Base-by-base conservation (phyloP, 2,113 vertebrate genomes). In the Ascaphus truei region DNA sequence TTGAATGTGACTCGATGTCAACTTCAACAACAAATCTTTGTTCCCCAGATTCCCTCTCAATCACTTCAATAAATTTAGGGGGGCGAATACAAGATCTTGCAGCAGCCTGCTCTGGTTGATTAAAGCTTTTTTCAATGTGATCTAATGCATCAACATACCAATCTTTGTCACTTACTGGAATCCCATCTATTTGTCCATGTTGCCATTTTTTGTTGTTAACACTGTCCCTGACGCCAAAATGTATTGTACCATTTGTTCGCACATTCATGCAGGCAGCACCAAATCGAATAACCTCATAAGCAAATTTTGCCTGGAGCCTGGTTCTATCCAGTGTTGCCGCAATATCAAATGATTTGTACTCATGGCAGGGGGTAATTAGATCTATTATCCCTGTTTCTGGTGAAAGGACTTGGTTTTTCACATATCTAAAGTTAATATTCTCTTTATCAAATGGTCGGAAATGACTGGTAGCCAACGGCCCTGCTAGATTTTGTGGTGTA, bases 231-330 rank as follows among this genome's bases (percentile, higher is more conserved):
- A 94, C 74, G 20, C 92, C 92, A 71, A 93, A 92, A 57, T 93
- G 89, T 74, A 94, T 93, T 62, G 91, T 94, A 1, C 92, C 92
- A 2, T 94, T 94, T 55, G 91, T 85, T 10, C 92, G 81, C 15
- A 89, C 76, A 2, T 94, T 94, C 81, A 94, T 87, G 73, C 92
- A 94, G 11, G 90, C 92, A n/a, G 75, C 33, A 3, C 84, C 90
- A 80, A 93, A 94, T 75, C 81, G 77, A 13, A 94, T 75, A 20
- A 92, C 80, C 47, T 93, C 92, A 1, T 23, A 76, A 57, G 89
- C 84, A 81, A 93, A 88, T 59, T 93, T 93, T 1, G 86, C 81
- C 65, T 90, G 88, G 31, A 92, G 31, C 62, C 83, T 85, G n/a
- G 39, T 50, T 50, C 27, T 82, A 20, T 85, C 81, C 64, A 93